Base-by-base conservation (phyloP, 2,888 invertebrate genomes). In the Watsonalla cultraria region DNA sequence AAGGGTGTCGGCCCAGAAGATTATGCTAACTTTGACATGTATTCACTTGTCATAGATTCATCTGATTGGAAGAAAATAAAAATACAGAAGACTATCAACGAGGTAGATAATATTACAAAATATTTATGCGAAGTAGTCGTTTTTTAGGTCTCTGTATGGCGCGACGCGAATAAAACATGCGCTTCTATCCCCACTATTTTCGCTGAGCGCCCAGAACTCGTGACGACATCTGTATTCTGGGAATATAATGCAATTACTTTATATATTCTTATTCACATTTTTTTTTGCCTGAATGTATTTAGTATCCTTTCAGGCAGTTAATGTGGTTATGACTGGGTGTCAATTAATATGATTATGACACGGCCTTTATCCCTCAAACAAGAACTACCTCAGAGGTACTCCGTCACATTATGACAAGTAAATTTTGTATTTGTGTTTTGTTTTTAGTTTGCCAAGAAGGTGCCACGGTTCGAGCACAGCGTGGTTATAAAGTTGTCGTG, bases 401-500 rank as follows among this genome's bases (percentile, higher is more conserved):
- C 9, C 2, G 46, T 50, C 51, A 24, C 24, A 24, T 24, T n/a
- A n/a, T n/a, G n/a, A 24, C 24, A 4, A 24, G 24, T 24, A 24
- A 24, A 24, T 24, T 24, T 46, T 45, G 51, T 48, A 24, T 13
- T 11, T 37, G 45, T 35, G 56, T 50, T 59, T 66, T 47, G 51
- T 54, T 72, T 70, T 15, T 78, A 91, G 90, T 89, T 91, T 64
- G 70, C 90, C 24, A 81, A 77, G 14, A 76, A 74, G 57, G 78
- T 91, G 9, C 86, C 90, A 0, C 76, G 75, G 6, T 88, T 78
- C 54, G 85, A 89, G 61, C 77, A 87, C 68, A 90, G 86, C 53
- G 72, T 83, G 5, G 90, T 74, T 0, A 46, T 91, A 14, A 91
- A 90, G 62, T 62, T 91, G 54, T 85, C 91, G 0, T 91, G 91